A percentile compares a stretch with the other conserved stretches of the same genome.
These are phyloP conservation scores for Phanerotoma sp. DNA, from an alignment of 2,888 invertebrate species.

Conservation along the genomic window DNA sequence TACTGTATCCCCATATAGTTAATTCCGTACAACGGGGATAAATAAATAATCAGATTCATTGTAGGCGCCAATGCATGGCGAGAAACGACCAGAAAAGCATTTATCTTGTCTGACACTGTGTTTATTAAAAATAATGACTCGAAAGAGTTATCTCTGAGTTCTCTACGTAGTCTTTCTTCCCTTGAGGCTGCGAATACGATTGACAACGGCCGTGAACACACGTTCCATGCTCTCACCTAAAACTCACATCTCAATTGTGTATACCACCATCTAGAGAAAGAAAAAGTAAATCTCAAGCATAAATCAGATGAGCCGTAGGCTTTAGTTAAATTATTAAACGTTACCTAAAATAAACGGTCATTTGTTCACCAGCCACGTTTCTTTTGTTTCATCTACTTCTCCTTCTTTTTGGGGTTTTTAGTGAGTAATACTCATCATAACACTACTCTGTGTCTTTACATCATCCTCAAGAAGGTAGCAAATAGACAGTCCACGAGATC, in stretches of 20 bases:
- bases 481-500: too few relatives aligned
- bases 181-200: slow-evolving; percentile 10
- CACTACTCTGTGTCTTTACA: slow-evolving; percentile 35
- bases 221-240: slow-evolving; percentile 7
- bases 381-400: slow-evolving; percentile 15
- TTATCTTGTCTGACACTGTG: slow-evolving; percentile 46
- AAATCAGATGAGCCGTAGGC: not conserved
- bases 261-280: not conserved
- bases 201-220: slow-evolving; percentile 12
- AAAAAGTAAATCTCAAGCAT: not conserved
- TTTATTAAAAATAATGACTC: slow-evolving; percentile 54
- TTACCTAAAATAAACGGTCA: slow-evolving; percentile 50
- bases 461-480: too few relatives aligned
- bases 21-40: slow-evolving; percentile 35
- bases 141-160: slow-evolving; percentile 36
- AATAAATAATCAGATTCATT: slow-evolving; percentile 43
- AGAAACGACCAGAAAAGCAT: slow-evolving; percentile 43
- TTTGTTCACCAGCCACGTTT: slow-evolving; percentile 54
- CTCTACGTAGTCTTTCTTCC: slow-evolving; percentile 11
- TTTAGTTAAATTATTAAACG: not conserved
- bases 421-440: not conserved
- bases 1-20: too few relatives aligned
- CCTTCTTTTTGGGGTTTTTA: slow-evolving; percentile 10
- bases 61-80: slow-evolving; percentile 28
- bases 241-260: slow-evolving; percentile 2